phyloP scores from a whole-genome alignment of 2,888 invertebrate species.

The Cordilura impudica region DNA sequence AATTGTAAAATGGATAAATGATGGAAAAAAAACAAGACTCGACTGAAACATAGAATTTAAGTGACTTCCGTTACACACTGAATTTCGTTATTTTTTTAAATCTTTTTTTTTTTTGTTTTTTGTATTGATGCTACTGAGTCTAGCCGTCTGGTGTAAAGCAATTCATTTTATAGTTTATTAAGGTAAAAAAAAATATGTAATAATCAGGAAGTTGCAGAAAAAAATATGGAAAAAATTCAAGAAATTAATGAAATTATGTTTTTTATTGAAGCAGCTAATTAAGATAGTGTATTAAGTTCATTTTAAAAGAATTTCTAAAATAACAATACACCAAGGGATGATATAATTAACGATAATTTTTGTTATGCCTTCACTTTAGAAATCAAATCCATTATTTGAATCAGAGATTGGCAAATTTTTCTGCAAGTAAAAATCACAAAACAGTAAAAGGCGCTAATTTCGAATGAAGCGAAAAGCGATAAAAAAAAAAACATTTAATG shows the following conservation, averaged over 20 bases:
- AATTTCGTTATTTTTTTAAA: conserved; percentile 49
- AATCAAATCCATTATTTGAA: no score
- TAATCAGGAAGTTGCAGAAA: conserved; percentile 58
- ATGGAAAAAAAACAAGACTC: conserved; percentile 50
- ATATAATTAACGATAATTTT: no score
- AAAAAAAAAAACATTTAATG: no score
- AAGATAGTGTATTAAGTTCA: no score
- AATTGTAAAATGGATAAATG: conserved; percentile 73
- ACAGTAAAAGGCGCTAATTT: no score
- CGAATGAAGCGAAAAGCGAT: no score
- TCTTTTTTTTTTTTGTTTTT: conserved; percentile 44
- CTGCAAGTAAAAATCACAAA: no score
- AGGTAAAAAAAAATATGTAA: conserved; percentile 44
- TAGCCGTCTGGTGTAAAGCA: conserved; percentile 73
- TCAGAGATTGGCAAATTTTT: no score
- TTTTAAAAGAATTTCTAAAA: no score
- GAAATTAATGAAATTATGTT: conserved; percentile 53
- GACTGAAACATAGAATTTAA: conserved; percentile 69
- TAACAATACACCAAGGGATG: no score
- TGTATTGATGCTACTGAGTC: conserved; percentile 65
- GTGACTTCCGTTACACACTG: conserved; percentile 74
- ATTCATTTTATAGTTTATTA: conserved; percentile 59
- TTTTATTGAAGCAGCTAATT: conserved; percentile 57
- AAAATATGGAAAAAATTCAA: neutral
- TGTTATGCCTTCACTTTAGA: no score